Conservation (phyloP, 2,113 vertebrate genomes). For the Sciurus niger region DNA sequence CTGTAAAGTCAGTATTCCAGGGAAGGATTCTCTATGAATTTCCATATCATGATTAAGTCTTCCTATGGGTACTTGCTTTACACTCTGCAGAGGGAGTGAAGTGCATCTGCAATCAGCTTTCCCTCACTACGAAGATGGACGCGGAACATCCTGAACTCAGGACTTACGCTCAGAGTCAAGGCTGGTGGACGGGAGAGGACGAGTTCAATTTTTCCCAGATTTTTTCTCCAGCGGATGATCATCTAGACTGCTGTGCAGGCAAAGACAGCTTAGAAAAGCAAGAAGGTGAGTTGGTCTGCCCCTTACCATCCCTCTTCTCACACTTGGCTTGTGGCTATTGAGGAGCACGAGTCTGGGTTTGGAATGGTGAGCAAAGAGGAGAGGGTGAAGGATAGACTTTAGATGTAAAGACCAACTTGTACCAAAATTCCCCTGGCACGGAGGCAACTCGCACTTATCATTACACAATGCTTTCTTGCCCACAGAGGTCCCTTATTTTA, state of each 20-base stretch:
- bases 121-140: slow-evolving; percentile 90
- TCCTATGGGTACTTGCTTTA: neutral
- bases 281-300: slow-evolving; percentile 86
- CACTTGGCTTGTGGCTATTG: neutral
- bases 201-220: slow-evolving; percentile 92
- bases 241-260: slow-evolving; percentile 85
- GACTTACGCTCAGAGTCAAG: slow-evolving; percentile 89
- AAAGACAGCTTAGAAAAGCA: slow-evolving; percentile 89
- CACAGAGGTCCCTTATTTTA: neutral
- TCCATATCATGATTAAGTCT: neutral
- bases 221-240: slow-evolving; percentile 87
- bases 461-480: neutral
- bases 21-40: neutral
- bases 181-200: slow-evolving; percentile 90
- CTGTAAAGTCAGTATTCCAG: neutral
- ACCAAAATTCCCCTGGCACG: neutral
- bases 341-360: neutral
- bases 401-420: neutral
- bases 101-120: slow-evolving; percentile 90
- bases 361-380: neutral
- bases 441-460: neutral
- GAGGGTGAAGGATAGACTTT: neutral
- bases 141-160: slow-evolving; percentile 90
- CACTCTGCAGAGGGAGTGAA: slow-evolving; percentile 88
- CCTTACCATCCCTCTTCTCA: neutral